These are phyloP conservation scores for Microctonus brassicae DNA, from an alignment of 2,888 invertebrate species.

Conservation along the genomic window DNA sequence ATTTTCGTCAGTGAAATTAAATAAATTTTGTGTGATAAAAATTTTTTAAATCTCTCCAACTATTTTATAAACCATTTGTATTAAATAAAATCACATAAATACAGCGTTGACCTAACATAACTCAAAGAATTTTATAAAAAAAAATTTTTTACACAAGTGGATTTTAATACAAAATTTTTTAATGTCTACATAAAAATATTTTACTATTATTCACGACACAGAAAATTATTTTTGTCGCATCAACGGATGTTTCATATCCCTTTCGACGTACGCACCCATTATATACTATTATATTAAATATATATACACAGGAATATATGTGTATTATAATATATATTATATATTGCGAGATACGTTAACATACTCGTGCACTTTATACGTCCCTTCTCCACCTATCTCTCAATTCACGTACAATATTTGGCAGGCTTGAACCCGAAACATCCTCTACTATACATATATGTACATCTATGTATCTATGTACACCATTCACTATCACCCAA, in stretches of 20 bases:
- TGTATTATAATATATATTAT: not conserved
- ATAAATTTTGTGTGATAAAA: too few relatives aligned
- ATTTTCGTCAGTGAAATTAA: too few relatives aligned
- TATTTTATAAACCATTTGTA: too few relatives aligned
- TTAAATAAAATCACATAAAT: too few relatives aligned
- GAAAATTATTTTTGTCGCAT: not conserved
- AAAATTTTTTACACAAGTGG: too few relatives aligned
- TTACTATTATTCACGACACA: too few relatives aligned
- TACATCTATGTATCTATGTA: not conserved
- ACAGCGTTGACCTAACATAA: too few relatives aligned
- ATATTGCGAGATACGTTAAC: not conserved
- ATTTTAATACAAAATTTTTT: too few relatives aligned
- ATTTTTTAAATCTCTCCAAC: too few relatives aligned
- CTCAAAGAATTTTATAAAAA: too few relatives aligned
- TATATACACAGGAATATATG: not conserved
- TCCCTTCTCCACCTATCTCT: not conserved
- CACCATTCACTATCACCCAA: not conserved
- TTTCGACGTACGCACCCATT: constrained; percentile 33
- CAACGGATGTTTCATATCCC: constrained; percentile 33
- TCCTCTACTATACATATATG: too few relatives aligned
- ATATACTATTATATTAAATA: not conserved
- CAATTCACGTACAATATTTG: not conserved
- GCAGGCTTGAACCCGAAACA: not conserved
- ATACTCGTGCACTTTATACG: not conserved
- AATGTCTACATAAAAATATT: too few relatives aligned